These are phyloP conservation scores for Musca domestica DNA, from an alignment of 1,140 invertebrate species.

Conservation along the genomic window DNA sequence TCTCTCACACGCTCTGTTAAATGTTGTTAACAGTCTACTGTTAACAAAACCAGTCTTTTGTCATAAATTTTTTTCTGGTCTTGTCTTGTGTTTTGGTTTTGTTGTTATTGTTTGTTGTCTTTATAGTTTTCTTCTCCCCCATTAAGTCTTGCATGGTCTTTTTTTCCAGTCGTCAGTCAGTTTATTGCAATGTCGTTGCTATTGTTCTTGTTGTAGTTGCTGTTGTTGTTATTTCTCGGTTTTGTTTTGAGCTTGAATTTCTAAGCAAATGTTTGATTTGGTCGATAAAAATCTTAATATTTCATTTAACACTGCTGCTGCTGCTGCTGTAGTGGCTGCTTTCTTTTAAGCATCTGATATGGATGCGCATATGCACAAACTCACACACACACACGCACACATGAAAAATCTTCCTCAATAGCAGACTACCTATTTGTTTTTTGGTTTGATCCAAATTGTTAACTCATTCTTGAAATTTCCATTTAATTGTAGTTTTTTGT, in stretches of 20 bases:
- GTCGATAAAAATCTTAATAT: neutral
- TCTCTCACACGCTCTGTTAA: slow-evolving; percentile 33
- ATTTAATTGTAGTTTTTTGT: no score
- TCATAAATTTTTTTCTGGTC: neutral
- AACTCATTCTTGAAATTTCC: no score
- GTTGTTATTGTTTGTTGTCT: neutral
- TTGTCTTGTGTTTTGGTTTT: neutral
- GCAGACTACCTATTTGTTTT: no score
- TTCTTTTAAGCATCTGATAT: neutral
- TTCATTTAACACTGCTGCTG: neutral
- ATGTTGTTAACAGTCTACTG: slow-evolving; percentile 37
- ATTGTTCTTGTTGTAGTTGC: neutral
- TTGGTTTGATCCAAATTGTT: no score
- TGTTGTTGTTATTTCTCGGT: slow-evolving; percentile 32
- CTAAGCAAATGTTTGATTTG: slow-evolving; percentile 40
- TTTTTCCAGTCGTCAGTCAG: slow-evolving; percentile 20
- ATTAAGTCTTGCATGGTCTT: neutral
- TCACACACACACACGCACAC: no score
- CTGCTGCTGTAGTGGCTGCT: neutral
- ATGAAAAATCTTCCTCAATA: neutral
- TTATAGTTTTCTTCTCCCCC: neutral
- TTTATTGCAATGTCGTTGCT: slow-evolving; percentile 8
- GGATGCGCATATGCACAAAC: no score
- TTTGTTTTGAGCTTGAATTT: slow-evolving; percentile 51
- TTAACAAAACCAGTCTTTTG: slow-evolving; percentile 37